A percentile compares a stretch with the other conserved stretches of the same genome.
Conservation (phyloP, 1,140 invertebrate genomes). For the Archegozetes longisetosus region DNA sequence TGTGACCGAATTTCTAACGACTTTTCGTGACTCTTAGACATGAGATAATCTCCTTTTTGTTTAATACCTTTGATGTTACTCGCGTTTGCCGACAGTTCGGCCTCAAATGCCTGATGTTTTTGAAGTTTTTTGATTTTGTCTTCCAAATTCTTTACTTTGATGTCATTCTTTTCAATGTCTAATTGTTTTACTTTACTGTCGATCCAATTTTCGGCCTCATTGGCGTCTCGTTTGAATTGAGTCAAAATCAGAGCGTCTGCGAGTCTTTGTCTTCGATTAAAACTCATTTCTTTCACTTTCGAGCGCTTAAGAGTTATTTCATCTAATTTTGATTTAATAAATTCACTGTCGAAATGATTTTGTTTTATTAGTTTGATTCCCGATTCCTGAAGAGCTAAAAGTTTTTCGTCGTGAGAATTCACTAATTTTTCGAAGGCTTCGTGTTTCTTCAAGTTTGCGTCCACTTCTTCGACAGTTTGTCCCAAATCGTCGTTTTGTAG, state of each 20-base stretch:
- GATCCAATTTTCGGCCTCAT: slow-evolving; percentile 74
- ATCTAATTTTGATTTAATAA: slow-evolving; percentile 46
- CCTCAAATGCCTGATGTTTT: slow-evolving; percentile 93
- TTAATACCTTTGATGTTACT: slow-evolving; percentile 66
- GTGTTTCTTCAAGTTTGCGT: slow-evolving; percentile 69
- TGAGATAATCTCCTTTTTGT: slow-evolving; percentile 41
- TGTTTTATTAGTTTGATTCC: slow-evolving; percentile 72
- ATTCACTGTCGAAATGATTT: slow-evolving; percentile 81
- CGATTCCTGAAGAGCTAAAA: slow-evolving; percentile 63
- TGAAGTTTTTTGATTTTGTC: slow-evolving; percentile 77
- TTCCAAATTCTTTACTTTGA: slow-evolving; percentile 27
- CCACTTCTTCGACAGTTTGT: slow-evolving; percentile 59
- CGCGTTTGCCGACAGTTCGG: slow-evolving; percentile 77
- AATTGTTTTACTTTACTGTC: slow-evolving; percentile 80
- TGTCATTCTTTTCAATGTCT: slow-evolving; percentile 41
- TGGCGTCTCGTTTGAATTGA: slow-evolving; percentile 76
- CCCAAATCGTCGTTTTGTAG: slow-evolving; percentile 27
- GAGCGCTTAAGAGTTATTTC: slow-evolving; percentile 22
- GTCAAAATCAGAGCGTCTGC: slow-evolving; percentile 66
- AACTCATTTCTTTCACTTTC: slow-evolving; percentile 50
- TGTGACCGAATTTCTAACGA: slow-evolving; percentile 56
- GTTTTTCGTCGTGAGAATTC: slow-evolving; percentile 68
- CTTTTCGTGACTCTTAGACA: slow-evolving; percentile 34
- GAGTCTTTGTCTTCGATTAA: slow-evolving; percentile 43
- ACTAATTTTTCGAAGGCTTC: slow-evolving; percentile 76